Base-by-base conservation (phyloP, 2,113 vertebrate genomes). In the Hiodon tergisus region DNA sequence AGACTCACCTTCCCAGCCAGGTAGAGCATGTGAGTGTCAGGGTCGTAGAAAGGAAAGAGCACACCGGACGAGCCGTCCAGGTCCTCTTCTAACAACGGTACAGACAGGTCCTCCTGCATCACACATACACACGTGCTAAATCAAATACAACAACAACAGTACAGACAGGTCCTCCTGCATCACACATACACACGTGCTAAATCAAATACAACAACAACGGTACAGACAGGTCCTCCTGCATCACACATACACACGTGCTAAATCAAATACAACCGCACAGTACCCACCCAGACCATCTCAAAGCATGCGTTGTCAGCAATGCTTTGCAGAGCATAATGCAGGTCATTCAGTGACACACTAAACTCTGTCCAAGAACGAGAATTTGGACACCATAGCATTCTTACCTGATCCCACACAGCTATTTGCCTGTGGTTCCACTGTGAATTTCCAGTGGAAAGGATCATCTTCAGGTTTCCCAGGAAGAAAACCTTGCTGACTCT, bases 351-450 rank as follows among this genome's bases (percentile, higher is more conserved):
- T 31, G 31, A 31, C 31, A 31, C 31, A 31, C 31, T 31, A 31
- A 31, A 31, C 31, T 31, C 31, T 31, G 31, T 31, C 31, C 31
- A 31, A 31, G 31, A 31, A 31, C 31, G 31, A 31, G 31, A 31
- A 0, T 31, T 31, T 31, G 31, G 17, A 48, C 1, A 71, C 9
- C 10, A 47, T 6, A 11, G 9, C 10, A 55, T 17, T n/a, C 53
- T 57, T 80, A 98, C 97, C 79, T 95, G 92, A 85, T 96, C 90
- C 95, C 95, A 99, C 51, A 99, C 83, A 60, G 88, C 90, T 52
- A 96, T 87, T 84, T 98, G 96, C 81, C 97, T 91, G 67, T 96
- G 94, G 88, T 98, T 98, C 95, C 96, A 98, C 7, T 78, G 79
- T 0, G 96, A 97, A 0, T 82, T 94, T 74, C 96, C 96, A 0